Evolutionary conservation across 2,113 vertebrate species (phyloP).

Genomic region (Gymnogyps californianus): DNA sequence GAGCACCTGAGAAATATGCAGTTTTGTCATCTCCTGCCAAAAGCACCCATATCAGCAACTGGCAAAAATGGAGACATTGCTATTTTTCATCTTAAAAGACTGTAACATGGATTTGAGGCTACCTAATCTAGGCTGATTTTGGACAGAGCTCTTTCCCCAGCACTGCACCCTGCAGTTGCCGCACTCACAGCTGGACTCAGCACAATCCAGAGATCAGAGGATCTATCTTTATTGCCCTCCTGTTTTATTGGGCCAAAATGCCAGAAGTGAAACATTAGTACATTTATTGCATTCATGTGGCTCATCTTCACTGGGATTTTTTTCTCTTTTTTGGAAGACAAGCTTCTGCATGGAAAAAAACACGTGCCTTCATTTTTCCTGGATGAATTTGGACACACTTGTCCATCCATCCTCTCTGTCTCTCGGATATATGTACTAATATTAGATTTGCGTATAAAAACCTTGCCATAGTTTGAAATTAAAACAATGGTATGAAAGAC

Average conservation of each 20-base stretch:
- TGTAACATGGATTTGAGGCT: neutral
- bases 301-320: constrained; percentile 20
- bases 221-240: constrained; percentile 16
- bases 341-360: neutral
- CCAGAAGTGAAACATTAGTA: constrained; percentile 47
- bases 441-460: neutral
- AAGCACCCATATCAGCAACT: accelerated
- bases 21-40: neutral
- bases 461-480: neutral
- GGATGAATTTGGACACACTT: neutral
- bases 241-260: neutral
- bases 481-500: constrained; percentile 9
- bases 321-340: constrained; percentile 42
- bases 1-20: neutral
- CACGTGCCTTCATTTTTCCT: neutral
- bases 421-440: neutral
- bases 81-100: neutral
- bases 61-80: neutral
- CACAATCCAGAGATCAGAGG: constrained; percentile 7
- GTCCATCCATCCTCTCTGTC: neutral
- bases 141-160: neutral
- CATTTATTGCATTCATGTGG: constrained; percentile 33
- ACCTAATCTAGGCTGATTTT: neutral
- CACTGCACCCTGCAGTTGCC: neutral
- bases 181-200: neutral